These are phyloP conservation scores for Thomomys bottae DNA, from an alignment of 2,113 vertebrate genomes.

Conservation along the genomic window DNA sequence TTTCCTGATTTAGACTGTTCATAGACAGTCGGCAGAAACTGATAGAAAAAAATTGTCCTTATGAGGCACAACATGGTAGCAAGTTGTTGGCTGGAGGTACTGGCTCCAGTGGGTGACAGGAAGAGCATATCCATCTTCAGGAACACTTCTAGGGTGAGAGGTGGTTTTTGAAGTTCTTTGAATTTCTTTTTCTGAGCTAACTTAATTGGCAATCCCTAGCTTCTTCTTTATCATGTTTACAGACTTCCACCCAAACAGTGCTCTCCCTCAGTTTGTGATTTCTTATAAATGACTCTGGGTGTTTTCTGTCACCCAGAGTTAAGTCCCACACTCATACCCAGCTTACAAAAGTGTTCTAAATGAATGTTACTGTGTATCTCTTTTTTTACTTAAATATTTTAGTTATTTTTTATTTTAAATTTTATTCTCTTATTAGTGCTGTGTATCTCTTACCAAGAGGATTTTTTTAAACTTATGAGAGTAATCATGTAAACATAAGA, in stretches of 20 bases:
- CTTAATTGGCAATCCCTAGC: slow-evolving; percentile 1
- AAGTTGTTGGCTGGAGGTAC: slow-evolving; percentile 3
- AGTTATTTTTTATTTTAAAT: too few species aligned
- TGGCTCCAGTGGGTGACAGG: not conserved
- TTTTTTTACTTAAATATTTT: too few species aligned
- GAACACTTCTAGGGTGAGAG: not conserved
- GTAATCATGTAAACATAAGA: slow-evolving; percentile 23
- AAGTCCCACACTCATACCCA: not conserved
- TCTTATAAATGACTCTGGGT: slow-evolving; percentile 42
- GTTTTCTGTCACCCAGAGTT: slow-evolving; percentile 24
- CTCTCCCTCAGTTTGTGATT: not conserved
- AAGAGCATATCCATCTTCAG: slow-evolving; percentile 8
- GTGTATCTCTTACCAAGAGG: not conserved
- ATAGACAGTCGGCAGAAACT: slow-evolving; percentile 29
- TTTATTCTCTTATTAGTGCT: too few species aligned
- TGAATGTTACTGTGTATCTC: not conserved
- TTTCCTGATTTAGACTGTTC: slow-evolving; percentile 66
- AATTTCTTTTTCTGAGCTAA: not conserved
- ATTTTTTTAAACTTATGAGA: not conserved
- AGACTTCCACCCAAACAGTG: not conserved
- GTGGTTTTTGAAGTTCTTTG: not conserved
- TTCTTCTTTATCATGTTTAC: slow-evolving; percentile 14
- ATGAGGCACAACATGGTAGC: not conserved
- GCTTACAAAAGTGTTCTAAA: slow-evolving; percentile 38
- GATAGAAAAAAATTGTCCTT: slow-evolving; percentile 2